Evolutionary conservation across 2,888 invertebrate species (phyloP), one percentile per base, ranked within the genome.

Genomic region (Julus scanicus): DNA sequence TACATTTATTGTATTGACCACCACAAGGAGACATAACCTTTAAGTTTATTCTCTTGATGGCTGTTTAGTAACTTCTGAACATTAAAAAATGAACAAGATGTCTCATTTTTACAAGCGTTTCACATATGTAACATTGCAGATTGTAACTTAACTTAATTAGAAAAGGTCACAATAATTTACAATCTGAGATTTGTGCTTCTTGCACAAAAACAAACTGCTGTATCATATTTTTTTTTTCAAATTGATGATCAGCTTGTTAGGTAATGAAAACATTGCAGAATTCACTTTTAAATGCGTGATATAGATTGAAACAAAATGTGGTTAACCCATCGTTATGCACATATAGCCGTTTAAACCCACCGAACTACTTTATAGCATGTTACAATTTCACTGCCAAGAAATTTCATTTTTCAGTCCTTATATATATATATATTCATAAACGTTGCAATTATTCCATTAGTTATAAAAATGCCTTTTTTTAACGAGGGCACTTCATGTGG

Each of bases 311-410:
- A 15, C 37, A 39, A 80, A 80, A 3, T 80, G 15, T 29, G 37
- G 80, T 80, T 37, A 39, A 11, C 3, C 9, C 80, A 8, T 13
- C 71, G 29, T 71, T 29, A 80, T 80, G 37, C 37, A 39, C 80
- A 80, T 71, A 15, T 80, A 80, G 80, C 15, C 37, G 80, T 80
- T 71, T 80, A 80, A 80, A 80, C 80, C 80, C 80, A 80, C 80
- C 80, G 80, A 80, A 29, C 20, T 29, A 71, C 71, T 53, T 1
- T 53, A 53, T 53, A 80, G 80, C 80, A 39, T 80, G 80, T 80
- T 80, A 37, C 80, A 80, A 80, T 80, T 80, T 80, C 80, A 80
- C 80, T 80, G 80, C 80, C 80, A 80, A 80, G 80, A 80, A 80
- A 37, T 39, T 80, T 37, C 37, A 9, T 80, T 80, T 44, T 80